Conservation (phyloP, 2,888 invertebrate genomes). For the Germaria angustata region DNA sequence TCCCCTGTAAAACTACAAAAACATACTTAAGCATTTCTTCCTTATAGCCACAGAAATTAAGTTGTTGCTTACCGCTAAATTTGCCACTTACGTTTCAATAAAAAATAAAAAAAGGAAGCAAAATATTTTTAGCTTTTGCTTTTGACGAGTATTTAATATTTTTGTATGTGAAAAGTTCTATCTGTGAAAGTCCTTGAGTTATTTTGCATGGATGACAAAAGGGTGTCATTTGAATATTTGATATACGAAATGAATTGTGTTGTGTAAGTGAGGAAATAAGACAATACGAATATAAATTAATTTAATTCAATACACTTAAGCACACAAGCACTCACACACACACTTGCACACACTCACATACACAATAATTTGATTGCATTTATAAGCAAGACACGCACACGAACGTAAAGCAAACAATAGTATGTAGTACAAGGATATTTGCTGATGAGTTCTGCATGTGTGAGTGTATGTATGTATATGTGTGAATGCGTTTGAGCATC, state of each 20-base stretch:
- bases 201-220: neutral
- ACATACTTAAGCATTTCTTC: too few relatives aligned
- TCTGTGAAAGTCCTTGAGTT: conserved; percentile 8
- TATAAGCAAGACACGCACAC: conserved; percentile 46
- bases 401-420: neutral
- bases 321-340: neutral
- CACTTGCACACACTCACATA: neutral
- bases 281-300: conserved; percentile 57
- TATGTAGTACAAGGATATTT: conserved; percentile 44
- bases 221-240: conserved; percentile 35
- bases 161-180: neutral
- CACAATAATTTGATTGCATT: conserved; percentile 55
- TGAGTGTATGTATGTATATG: neutral
- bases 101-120: neutral
- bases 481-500: neutral
- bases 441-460: neutral
- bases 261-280: conserved; percentile 30
- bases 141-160: neutral
- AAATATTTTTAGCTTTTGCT: neutral
- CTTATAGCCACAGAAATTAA: too few relatives aligned
- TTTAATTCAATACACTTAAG: conserved; percentile 50
- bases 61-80: too few relatives aligned
- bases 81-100: neutral
- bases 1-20: too few relatives aligned
- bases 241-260: conserved; percentile 33